These are phyloP conservation scores for Megaustenia siamemsis DNA, from an alignment of 2,888 invertebrate species.

Conservation along the genomic window DNA sequence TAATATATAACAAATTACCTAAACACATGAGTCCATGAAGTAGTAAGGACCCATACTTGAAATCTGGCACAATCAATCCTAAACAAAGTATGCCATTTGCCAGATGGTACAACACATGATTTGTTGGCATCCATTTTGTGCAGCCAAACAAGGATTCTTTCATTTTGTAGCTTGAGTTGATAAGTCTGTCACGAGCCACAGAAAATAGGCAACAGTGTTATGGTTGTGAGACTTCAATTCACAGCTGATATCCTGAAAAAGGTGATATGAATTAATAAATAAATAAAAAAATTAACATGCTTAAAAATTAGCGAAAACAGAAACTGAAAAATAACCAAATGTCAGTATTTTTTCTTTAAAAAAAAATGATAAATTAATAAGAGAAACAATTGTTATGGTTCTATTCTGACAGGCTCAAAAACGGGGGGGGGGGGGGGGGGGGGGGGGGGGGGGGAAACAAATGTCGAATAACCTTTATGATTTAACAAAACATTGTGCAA, in stretches of 20 bases:
- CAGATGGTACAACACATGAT: constrained; percentile 87
- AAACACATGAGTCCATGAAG: constrained; percentile 90
- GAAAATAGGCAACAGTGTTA: background rate
- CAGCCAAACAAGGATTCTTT: constrained; percentile 78
- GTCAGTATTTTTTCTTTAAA: too few species aligned
- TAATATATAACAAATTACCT: constrained; percentile 82
- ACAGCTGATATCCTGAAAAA: background rate
- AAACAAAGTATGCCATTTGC: constrained; percentile 89
- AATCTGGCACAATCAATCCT: constrained; percentile 89
- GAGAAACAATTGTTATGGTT: too few species aligned
- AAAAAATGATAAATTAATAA: too few species aligned
- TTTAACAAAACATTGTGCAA: too few species aligned
- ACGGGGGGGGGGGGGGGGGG: too few species aligned
- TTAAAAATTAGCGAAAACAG: too few species aligned
- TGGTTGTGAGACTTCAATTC: background rate
- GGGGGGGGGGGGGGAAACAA: too few species aligned
- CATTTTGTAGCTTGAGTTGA: background rate
- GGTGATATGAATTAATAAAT: background rate
- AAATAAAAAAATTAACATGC: too few species aligned
- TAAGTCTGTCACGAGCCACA: background rate
- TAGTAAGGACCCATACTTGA: constrained; percentile 88
- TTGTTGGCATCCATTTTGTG: constrained; percentile 87
- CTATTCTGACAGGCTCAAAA: too few species aligned
- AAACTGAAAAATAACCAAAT: too few species aligned
- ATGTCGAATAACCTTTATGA: too few species aligned